Evolutionary conservation across 2,888 invertebrate species (phyloP), one percentile per base, ranked within the genome.

Genomic region (Ernsta delagoae): DNA sequence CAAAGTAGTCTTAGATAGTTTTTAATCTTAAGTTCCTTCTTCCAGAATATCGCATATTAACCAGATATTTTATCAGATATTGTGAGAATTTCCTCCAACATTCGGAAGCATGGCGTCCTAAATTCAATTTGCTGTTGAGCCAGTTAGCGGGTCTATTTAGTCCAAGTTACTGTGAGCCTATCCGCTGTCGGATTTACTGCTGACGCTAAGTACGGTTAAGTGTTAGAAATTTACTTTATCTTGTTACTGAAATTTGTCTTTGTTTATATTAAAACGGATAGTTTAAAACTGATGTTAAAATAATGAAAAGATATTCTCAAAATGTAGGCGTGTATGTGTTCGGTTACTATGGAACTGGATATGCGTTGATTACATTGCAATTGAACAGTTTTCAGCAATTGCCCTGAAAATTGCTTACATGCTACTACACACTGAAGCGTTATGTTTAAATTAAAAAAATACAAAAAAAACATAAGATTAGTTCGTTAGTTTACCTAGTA

Each of bases 121-220:
- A n/a, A 56, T 56, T 34, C 34, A 56, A 56, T 56, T 56, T 34
- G 24, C 50, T 8, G 50, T 34, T 11, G 34, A n/a, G 3, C 54
- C 34, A 56, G 54, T 34, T 56, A 50, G 48, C 48, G 12, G 48
- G 5, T 11, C 54, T 9, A 34, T 34, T 56, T 34, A 31, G 31
- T 31, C 54, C 11, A 34, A 60, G 60, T 45, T 60, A 60, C 45
- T n/a, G 34, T 3, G 45, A 60, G 50, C 61, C 54, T n/a, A 56
- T 50, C 61, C 36, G 48, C 45, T 60, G 60, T 60, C 60, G 45
- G 60, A 60, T 60, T 60, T 60, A 45, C 34, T 11, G n/a, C n/a
- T 45, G 31, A 45, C 60, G 34, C 45, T 60, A 60, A 60, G 45
- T 60, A 45, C 45, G 31, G 45, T 43, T 60, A 45, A 60, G 60